Base-by-base conservation (phyloP, 2,888 invertebrate genomes). In the Hypomecis punctinalis region DNA sequence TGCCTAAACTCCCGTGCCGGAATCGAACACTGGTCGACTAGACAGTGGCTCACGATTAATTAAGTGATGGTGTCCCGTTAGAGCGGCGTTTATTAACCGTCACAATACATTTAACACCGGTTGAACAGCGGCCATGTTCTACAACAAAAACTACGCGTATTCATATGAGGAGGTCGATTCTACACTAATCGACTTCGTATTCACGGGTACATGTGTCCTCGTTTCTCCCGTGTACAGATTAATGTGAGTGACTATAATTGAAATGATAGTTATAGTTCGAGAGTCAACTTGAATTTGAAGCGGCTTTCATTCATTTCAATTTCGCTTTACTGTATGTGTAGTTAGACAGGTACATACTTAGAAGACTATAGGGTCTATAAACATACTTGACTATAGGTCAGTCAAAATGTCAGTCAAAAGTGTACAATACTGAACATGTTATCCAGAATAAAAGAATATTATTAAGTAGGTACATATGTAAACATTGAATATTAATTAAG, bases 81-180 rank as follows among this genome's bases (percentile, higher is more conserved):
- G 84, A 86, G 79, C 81, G 77, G 81, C 84, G 89, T 87, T 89
- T 86, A 89, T 88, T 84, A 80, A 75, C 84, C 88, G 89, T 90
- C 89, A 90, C 90, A 90, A 90, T 85, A 89, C 88, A 89, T 90
- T 91, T 84, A 89, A 85, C 90, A 79, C 80, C 85, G 79, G 83
- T 89, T 90, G 84, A 89, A 85, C 90, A 79, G 80, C 85, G 79
- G 83, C 79, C 78, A 81, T 83, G 78, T 80, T 80, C 79, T 78
- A 79, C 74, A 73, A 49, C 11, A 55, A 56, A 57, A 59, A 60
- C 33, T 49, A 53, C 43, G 55, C 55, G 47, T 52, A 59, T 62
- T 62, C 33, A 51, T 51, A 46, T 51, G 35, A 51, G 62, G 39
- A 45, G 37, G 39, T 11, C 23, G 45, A 33, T 62, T 62, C 51